A percentile compares a stretch with the other conserved stretches of the same genome.
phyloP scores from a whole-genome alignment of 2,888 invertebrate genomes.

The Rhagonycha lutea region DNA sequence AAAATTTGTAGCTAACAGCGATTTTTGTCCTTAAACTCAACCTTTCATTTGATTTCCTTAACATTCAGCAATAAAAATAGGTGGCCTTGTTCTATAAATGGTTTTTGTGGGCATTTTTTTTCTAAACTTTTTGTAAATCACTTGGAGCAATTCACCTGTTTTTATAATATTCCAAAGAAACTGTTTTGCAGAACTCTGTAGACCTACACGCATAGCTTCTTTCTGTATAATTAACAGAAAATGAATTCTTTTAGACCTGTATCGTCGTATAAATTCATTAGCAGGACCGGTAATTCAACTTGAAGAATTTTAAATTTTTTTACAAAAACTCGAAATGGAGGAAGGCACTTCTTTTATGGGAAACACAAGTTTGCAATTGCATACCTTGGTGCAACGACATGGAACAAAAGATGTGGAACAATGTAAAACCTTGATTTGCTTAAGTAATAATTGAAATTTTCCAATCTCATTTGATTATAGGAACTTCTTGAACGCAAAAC shows the following conservation, averaged over 20 bases:
- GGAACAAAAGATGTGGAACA: background rate
- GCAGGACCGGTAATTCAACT: background rate
- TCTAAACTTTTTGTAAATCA: background rate
- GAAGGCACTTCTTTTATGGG: background rate
- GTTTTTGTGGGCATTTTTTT: background rate
- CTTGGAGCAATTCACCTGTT: background rate
- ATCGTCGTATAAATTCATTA: background rate
- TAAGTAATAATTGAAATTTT: background rate
- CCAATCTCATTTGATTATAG: background rate
- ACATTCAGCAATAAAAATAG: background rate
- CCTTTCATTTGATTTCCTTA: constrained; percentile 13
- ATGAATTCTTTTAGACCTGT: background rate
- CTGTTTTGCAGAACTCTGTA: too few species aligned
- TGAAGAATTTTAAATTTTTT: background rate
- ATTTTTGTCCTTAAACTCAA: constrained; percentile 14
- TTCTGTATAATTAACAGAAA: too few species aligned
- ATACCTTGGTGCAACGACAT: background rate
- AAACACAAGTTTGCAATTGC: background rate
- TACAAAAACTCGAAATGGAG: background rate
- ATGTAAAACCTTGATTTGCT: background rate
- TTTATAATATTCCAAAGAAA: background rate
- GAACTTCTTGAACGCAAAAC: background rate
- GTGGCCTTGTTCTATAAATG: constrained; percentile 7
- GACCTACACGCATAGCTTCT: too few species aligned
- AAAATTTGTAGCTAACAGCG: background rate